Conservation (phyloP, 2,113 vertebrate genomes). For the Todiramphus chloris region DNA sequence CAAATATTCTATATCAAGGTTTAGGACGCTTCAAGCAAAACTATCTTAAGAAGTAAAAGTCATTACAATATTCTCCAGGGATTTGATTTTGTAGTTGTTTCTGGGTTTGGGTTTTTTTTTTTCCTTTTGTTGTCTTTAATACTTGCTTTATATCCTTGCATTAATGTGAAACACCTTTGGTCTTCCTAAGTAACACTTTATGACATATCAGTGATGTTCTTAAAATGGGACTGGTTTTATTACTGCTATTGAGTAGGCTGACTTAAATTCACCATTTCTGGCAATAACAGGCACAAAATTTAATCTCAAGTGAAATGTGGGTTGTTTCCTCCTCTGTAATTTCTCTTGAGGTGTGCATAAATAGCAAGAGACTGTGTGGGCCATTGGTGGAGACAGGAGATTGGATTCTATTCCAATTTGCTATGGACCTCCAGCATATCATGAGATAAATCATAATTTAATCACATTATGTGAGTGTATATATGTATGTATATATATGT, state of each 20-base stretch:
- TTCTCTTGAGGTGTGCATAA: conserved; percentile 4
- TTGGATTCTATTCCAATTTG: not conserved
- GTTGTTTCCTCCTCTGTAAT: not conserved
- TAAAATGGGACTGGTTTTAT: conserved; percentile 24
- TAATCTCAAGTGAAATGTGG: not conserved
- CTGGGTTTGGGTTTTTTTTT: too few species aligned
- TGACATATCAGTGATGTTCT: not conserved
- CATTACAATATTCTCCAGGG: not conserved
- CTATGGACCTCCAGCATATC: not conserved
- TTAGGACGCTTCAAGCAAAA: conserved; percentile 12
- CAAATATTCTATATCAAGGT: not conserved
- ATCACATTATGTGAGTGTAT: not conserved
- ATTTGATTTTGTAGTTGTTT: not conserved
- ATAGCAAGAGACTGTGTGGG: conserved; percentile 11
- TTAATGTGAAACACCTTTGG: not conserved
- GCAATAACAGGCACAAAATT: not conserved
- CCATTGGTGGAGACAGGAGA: not conserved
- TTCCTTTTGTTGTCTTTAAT: not conserved
- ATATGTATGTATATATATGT: not conserved
- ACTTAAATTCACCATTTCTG: conserved; percentile 17
- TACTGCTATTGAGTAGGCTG: not conserved
- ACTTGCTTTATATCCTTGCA: not conserved
- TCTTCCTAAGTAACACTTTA: not conserved
- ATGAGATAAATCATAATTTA: conserved; percentile 3
- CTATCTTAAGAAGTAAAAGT: not conserved